Evolutionary conservation across 2,113 vertebrate genomes (phyloP).

Genomic region (Origma solitaria): DNA sequence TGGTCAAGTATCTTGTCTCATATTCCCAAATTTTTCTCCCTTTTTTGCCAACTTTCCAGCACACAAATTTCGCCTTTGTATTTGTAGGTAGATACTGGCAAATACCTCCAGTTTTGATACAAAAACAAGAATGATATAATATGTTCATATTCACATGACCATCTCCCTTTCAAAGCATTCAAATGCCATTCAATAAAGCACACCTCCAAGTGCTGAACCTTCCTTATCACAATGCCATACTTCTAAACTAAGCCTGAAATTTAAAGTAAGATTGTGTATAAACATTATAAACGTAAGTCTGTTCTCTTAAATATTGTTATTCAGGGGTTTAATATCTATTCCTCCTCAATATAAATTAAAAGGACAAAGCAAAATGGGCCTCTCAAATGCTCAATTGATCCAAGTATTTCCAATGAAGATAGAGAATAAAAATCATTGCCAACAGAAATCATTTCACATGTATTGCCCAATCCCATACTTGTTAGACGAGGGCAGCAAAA

Average conservation of each 20-base stretch:
- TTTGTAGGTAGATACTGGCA: neutral
- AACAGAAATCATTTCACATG: neutral
- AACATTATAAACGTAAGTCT: neutral
- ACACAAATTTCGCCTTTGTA: neutral
- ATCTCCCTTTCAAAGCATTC: neutral
- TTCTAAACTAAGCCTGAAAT: neutral
- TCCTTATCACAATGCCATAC: neutral
- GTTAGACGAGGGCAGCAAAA: neutral
- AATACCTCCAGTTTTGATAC: neutral
- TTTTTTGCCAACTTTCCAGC: neutral
- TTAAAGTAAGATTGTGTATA: neutral
- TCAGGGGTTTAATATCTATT: neutral
- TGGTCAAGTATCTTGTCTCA: neutral
- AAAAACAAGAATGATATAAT: neutral
- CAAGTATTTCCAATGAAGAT: neutral
- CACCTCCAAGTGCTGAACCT: neutral
- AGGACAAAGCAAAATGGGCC: neutral
- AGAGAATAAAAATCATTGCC: neutral
- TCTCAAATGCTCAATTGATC: neutral
- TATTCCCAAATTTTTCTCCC: neutral
- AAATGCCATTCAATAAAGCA: neutral
- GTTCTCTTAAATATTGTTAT: neutral
- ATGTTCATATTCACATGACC: neutral
- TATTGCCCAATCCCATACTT: neutral
- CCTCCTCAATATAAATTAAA: neutral